These are phyloP conservation scores for Phylloscopus collybita DNA, from an alignment of 2,797 vertebrate genomes.

Conservation along the genomic window DNA sequence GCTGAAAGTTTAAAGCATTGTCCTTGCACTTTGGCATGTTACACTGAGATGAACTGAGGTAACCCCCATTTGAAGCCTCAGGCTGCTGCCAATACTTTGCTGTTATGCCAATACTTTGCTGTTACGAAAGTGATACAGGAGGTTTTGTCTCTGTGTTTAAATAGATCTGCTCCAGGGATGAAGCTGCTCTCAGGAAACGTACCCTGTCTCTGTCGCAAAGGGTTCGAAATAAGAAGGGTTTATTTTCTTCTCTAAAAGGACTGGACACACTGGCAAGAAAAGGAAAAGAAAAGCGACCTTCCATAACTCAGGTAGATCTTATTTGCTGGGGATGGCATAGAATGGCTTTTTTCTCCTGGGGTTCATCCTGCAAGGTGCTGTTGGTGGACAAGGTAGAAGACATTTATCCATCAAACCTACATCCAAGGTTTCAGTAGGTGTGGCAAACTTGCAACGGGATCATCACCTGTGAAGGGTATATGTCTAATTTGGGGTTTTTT, in stretches of 20 bases:
- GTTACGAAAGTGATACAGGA: not conserved
- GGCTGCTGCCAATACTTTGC: not conserved
- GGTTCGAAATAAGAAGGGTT: constrained; percentile 84
- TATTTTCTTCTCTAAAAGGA: constrained; percentile 93
- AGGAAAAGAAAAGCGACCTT: constrained; percentile 88
- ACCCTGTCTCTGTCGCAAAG: constrained; percentile 85
- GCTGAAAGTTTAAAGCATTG: not conserved
- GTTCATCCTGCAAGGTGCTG: not conserved
- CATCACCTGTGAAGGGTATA: not conserved
- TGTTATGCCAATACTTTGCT: not conserved
- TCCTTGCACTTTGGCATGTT: not conserved
- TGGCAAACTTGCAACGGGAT: not conserved
- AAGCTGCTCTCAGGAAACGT: constrained; percentile 87
- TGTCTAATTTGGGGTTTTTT: not conserved
- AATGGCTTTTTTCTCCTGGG: not conserved
- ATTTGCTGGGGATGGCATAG: not conserved
- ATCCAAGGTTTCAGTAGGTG: not conserved
- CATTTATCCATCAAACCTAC: not conserved
- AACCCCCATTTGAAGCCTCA: not conserved
- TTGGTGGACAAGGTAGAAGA: not conserved
- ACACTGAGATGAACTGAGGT: not conserved
- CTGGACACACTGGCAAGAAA: constrained; percentile 89
- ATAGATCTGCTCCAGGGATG: constrained; percentile 92
- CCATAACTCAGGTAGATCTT: constrained; percentile 84
- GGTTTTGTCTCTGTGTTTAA: constrained; percentile 28